A percentile compares a stretch with the other conserved stretches of the same genome.
Conservation (phyloP, 2,797 vertebrate genomes). For the Rhyacichthys aspro region DNA sequence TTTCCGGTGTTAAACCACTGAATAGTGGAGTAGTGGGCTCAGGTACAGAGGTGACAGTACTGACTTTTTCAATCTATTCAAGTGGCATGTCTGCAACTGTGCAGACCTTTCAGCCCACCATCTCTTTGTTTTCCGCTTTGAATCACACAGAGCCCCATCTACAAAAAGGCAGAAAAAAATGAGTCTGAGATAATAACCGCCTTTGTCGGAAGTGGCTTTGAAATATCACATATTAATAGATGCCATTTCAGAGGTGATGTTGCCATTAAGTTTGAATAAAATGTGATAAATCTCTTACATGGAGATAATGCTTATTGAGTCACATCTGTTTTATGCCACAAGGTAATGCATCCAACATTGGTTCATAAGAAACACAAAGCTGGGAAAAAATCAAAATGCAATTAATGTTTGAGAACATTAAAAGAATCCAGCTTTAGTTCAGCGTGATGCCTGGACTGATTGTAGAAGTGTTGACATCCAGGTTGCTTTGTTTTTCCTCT, state of each 20-base stretch:
- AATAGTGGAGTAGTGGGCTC: conserved; percentile 26
- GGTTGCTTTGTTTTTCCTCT: conserved; percentile 41
- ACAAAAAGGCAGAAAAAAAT: conserved; percentile 24
- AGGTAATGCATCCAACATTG: conserved; percentile 52
- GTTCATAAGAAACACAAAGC: conserved; percentile 25
- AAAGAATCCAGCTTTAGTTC: conserved; percentile 55
- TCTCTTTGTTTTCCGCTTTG: conserved; percentile 65
- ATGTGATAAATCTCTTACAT: conserved; percentile 67
- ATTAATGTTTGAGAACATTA: conserved; percentile 51
- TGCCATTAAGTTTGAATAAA: conserved; percentile 69
- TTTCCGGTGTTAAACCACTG: conserved; percentile 34
- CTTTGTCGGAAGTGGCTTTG: conserved; percentile 70
- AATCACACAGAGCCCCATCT: conserved; percentile 58
- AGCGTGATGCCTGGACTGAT: conserved; percentile 40
- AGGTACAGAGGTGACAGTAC: conserved; percentile 41
- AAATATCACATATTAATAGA: conserved; percentile 77
- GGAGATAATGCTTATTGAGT: conserved; percentile 77
- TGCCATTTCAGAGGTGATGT: conserved; percentile 69
- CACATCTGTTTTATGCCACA: conserved; percentile 30
- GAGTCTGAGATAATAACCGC: conserved; percentile 53
- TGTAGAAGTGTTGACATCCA: conserved; percentile 41
- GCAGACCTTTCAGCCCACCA: conserved; percentile 63
- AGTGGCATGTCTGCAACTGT: conserved; percentile 53
- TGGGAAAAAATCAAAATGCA: conserved; percentile 38
- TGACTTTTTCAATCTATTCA: conserved; percentile 63